Conservation (phyloP, 2,113 vertebrate genomes). For the Callocephalon fimbriatum region DNA sequence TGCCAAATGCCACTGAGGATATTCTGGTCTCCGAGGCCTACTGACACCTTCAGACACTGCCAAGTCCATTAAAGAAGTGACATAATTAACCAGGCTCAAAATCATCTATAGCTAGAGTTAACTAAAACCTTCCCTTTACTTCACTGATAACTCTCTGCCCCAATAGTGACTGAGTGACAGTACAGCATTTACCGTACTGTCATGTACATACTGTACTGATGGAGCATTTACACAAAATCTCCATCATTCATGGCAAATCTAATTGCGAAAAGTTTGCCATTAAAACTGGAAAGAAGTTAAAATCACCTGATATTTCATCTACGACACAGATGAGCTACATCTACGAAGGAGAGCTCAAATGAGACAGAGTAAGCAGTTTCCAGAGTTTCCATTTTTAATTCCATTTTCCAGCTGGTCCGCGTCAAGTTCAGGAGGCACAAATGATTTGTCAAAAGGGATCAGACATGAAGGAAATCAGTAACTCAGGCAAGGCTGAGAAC, state of each 20-base stretch:
- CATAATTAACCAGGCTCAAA: background rate
- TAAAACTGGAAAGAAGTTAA: background rate
- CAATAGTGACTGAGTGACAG: background rate
- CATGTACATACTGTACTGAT: background rate
- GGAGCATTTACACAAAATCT: background rate
- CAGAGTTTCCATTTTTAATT: background rate
- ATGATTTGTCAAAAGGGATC: background rate
- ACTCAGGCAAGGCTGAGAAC: background rate
- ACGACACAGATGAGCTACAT: background rate
- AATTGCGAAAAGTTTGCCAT: background rate
- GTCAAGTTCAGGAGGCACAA: background rate
- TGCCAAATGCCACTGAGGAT: accelerated
- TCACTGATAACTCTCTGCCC: background rate
- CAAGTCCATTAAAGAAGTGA: background rate
- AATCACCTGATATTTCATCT: background rate
- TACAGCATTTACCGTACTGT: background rate
- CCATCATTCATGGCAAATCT: background rate
- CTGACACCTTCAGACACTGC: background rate
- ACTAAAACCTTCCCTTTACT: background rate
- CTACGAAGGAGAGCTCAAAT: background rate
- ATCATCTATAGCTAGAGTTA: background rate
- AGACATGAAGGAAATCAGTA: background rate
- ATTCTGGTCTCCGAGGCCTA: background rate
- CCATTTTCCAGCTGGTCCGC: background rate
- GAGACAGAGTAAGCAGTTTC: background rate